Conservation (phyloP, 1,140 invertebrate species). For the Paralvinella palmiformis region DNA sequence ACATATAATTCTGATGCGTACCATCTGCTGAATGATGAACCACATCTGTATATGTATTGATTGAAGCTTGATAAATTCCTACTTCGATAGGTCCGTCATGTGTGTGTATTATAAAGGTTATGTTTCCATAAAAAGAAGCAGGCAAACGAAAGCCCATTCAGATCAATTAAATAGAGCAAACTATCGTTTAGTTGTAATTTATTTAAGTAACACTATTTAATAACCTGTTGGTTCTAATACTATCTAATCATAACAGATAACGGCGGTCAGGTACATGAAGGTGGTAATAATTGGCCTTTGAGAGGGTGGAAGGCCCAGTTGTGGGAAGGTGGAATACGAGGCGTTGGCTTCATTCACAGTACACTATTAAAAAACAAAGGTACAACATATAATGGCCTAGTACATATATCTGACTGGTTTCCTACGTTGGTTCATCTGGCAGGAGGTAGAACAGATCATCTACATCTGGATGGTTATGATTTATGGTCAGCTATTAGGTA, state of each 20-base stretch:
- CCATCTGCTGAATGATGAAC: too few species aligned
- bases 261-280: slow-evolving; percentile 44
- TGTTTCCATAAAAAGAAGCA: too few species aligned
- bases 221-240: too few species aligned
- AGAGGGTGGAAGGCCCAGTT: slow-evolving; percentile 52
- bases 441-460: slow-evolving; percentile 29
- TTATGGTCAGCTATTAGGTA: slow-evolving; percentile 40
- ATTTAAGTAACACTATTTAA: too few species aligned
- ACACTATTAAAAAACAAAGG: slow-evolving; percentile 24
- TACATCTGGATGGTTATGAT: slow-evolving; percentile 36
- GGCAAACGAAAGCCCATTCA: too few species aligned
- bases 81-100: too few species aligned
- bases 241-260: slow-evolving; percentile 40
- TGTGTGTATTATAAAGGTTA: too few species aligned
- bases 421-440: slow-evolving; percentile 40
- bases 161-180: too few species aligned
- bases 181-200: too few species aligned
- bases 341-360: slow-evolving; percentile 45
- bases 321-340: slow-evolving; percentile 53
- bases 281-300: slow-evolving; percentile 53
- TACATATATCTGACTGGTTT: slow-evolving; percentile 47
- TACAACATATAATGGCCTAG: slow-evolving; percentile 24
- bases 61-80: too few species aligned
- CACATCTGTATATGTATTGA: too few species aligned
- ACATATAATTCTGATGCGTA: too few species aligned